These are phyloP conservation scores for Protaetia brevitarsis DNA, from an alignment of 1,140 invertebrate species.

Conservation along the genomic window DNA sequence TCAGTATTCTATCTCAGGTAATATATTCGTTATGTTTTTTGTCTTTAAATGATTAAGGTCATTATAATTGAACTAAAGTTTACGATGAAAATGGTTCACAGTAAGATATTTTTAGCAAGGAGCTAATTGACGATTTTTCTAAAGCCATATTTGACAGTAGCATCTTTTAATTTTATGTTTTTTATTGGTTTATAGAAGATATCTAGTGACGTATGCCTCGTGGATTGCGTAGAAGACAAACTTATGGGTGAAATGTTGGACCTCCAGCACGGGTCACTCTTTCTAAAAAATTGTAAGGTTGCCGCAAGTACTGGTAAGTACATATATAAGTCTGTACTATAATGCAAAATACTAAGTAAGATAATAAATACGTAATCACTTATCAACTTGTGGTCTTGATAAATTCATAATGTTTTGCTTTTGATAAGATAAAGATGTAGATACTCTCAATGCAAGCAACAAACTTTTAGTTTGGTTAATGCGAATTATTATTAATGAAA, in stretches of 20 bases:
- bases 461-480: no score
- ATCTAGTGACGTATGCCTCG: slow-evolving; percentile 75
- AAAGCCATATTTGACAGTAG: not conserved
- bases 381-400: no score
- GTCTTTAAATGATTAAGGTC: not conserved
- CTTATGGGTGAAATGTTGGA: slow-evolving; percentile 86
- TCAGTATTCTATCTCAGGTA: slow-evolving; percentile 79
- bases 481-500: no score
- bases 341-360: no score
- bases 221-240: slow-evolving; percentile 80
- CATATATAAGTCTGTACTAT: no score
- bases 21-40: slow-evolving; percentile 28
- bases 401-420: no score
- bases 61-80: no score
- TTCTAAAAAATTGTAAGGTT: slow-evolving; percentile 77
- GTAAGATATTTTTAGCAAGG: no score
- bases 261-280: slow-evolving; percentile 81
- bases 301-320: slow-evolving; percentile 63
- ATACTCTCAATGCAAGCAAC: no score
- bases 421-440: no score
- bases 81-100: no score
- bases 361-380: not conserved
- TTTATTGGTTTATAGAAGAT: slow-evolving; percentile 71
- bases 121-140: no score
- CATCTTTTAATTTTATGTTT: not conserved